Evolutionary conservation across 2,113 vertebrate genomes (phyloP), one percentile per base, ranked within the genome.

Genomic region (Muntiacus reevesi): DNA sequence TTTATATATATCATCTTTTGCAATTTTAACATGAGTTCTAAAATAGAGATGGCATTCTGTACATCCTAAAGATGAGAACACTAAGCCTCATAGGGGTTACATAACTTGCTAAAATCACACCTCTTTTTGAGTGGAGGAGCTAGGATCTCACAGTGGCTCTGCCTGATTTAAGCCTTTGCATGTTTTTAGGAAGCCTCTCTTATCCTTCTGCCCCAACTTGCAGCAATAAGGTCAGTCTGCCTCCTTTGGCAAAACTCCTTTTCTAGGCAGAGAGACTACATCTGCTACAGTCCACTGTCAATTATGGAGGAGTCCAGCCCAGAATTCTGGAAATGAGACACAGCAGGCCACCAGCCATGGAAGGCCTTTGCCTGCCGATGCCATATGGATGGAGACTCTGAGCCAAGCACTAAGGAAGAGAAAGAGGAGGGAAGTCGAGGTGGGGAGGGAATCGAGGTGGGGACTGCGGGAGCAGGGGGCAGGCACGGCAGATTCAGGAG

Each of bases 321-420:
- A 2, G 87, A 87, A 93, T 95, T 86, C 90, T 96, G 93, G 87
- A 83, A 86, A 88, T 23, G 64, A 95, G 55, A 91, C 11, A 5
- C 57, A 87, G 92, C 54, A 91, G 96, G 89, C 87, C 84, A 88
- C 79, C 62, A 54, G 87, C 93, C 95, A 86, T 0, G 13, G 30
- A 50, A 92, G 76, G 91, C 86, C 92, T 98, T 55, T 89, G 95
- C 97, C 97, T 93, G 76, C 50, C 33, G 96, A 96, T 97, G 88
- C 94, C 92, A 93, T 82, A 96, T 94, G 94, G 89, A 59, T 50
- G 52, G 59, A 59, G 85, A 40, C 30, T 55, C 71, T 12, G 87
- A 81, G 97, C 96, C 97, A 97, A 97, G 64, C 10, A 6, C 64
- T 98, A 88, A 95, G 94, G 85, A 95, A 55, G 60, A 89, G 85